Evolutionary conservation across 2,888 invertebrate species (phyloP), one percentile per base, ranked within the genome.

Genomic region (Xanthostigma xanthostigma): DNA sequence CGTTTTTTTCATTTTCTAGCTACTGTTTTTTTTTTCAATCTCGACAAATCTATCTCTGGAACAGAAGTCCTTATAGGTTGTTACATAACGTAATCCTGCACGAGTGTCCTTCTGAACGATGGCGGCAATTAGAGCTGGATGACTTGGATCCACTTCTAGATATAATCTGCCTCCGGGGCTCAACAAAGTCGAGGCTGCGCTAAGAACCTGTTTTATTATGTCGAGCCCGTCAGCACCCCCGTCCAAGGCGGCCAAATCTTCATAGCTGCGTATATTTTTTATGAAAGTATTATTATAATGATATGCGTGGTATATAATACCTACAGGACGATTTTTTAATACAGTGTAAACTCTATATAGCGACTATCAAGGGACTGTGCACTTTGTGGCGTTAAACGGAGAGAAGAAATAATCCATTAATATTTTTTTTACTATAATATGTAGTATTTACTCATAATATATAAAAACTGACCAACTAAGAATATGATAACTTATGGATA

Each of bases 201-300:
- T 63, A 48, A 79, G 64, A 39, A 83, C 70, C 34, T 70, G 60
- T 56, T 71, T 71, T 36, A 81, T 72, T 10, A 80, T 60, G 48
- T 71, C 66, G 51, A 81, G 58, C 8, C 83, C 83, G 62, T 81
- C 79, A 9, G 60, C 56, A 1, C 83, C 83, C 10, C 81, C 82
- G 61, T 80, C 73, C 47, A 82, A 61, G 2, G 81, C 81, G 52
- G 65, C 65, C 3, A 72, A 60, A 59, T 81, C 81, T 63, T 83
- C 82, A 62, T 75, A 81, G 40, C 81, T 81, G 51, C n/a, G 57
- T 53, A 42, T 43, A 44, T 46, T 27, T 27, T n/a, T 39, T 49
- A 45, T 51, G 6, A 17, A 36, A 41, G 6, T 36, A 40, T 14
- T 33, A 36, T n/a, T 17, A 41, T 11, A 40, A 34, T 27, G 27